Conservation (phyloP, 2,888 invertebrate species). For the Escarpia spicata region DNA sequence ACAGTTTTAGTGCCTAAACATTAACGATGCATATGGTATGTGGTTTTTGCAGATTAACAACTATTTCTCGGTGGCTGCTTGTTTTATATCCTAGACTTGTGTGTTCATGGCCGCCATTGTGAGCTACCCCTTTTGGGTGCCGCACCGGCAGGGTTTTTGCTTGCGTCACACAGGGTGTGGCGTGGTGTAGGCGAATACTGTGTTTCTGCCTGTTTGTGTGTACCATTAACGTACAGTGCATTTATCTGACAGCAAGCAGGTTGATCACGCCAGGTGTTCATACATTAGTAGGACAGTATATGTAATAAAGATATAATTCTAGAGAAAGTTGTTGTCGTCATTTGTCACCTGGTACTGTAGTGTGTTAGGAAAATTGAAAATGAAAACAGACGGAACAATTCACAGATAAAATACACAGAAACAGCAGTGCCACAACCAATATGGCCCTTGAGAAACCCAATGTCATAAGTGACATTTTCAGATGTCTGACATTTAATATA, state of each 20-base stretch:
- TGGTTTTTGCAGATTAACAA: not conserved
- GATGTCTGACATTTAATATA: no score
- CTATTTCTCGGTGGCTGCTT: not conserved
- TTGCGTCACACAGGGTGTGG: not conserved
- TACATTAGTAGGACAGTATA: not conserved
- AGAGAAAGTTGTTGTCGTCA: not conserved
- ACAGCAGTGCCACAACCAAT: no score
- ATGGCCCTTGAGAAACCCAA: no score
- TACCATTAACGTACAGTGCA: not conserved
- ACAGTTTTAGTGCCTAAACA: not conserved
- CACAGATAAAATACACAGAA: not conserved
- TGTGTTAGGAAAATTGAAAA: not conserved
- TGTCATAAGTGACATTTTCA: no score
- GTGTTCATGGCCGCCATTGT: not conserved
- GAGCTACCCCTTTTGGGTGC: not conserved
- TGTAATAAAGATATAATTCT: not conserved
- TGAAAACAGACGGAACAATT: not conserved
- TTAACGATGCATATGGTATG: not conserved
- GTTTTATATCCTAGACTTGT: conserved; percentile 6
- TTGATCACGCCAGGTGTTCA: not conserved
- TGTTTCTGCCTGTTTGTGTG: not conserved
- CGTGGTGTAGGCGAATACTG: not conserved
- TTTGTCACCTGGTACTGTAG: not conserved
- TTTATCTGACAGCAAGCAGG: conserved; percentile 6
- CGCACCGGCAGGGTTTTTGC: not conserved